A percentile compares a stretch with the other conserved stretches of the same genome.
These are phyloP conservation scores for Caranx ignobilis DNA, from an alignment of 2,113 vertebrate species.

Conservation along the genomic window DNA sequence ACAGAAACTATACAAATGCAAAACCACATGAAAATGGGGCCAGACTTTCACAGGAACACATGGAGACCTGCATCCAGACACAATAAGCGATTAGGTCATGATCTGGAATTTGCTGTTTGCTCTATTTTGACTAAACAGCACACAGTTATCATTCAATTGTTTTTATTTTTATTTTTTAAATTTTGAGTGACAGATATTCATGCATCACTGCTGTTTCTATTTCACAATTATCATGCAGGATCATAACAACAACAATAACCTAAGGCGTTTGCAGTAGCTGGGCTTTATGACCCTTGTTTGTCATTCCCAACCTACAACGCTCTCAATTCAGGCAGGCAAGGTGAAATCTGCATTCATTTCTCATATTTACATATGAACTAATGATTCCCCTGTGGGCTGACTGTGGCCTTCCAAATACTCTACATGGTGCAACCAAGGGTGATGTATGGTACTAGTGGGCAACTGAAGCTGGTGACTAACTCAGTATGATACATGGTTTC, in stretches of 20 bases:
- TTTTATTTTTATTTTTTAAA: neutral
- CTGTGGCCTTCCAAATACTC: conserved; percentile 71
- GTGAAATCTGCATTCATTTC: conserved; percentile 72
- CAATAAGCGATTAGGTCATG: conserved; percentile 8
- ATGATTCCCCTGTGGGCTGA: conserved; percentile 68
- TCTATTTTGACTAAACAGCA: conserved; percentile 23
- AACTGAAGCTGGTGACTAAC: conserved; percentile 75
- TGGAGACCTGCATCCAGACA: conserved; percentile 11
- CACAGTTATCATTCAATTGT: neutral
- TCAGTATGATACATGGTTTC: conserved; percentile 65
- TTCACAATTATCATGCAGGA: conserved; percentile 50
- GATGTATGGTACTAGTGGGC: conserved; percentile 66
- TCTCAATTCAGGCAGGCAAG: conserved; percentile 62
- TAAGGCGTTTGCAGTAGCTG: conserved; percentile 31
- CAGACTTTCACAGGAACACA: conserved; percentile 15
- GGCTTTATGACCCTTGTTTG: conserved; percentile 57
- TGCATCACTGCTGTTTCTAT: conserved; percentile 1
- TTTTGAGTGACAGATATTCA: neutral
- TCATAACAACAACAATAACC: conserved; percentile 40
- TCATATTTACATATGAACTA: conserved; percentile 79
- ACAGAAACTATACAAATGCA: conserved; percentile 56
- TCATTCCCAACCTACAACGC: conserved; percentile 44
- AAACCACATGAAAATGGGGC: conserved; percentile 51
- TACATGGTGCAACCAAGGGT: conserved; percentile 49
- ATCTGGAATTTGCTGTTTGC: conserved; percentile 19